A percentile compares a stretch with the other conserved stretches of the same genome.
Evolutionary conservation across 2,797 vertebrate species (phyloP).

Genomic region (Agapornis canus): DNA sequence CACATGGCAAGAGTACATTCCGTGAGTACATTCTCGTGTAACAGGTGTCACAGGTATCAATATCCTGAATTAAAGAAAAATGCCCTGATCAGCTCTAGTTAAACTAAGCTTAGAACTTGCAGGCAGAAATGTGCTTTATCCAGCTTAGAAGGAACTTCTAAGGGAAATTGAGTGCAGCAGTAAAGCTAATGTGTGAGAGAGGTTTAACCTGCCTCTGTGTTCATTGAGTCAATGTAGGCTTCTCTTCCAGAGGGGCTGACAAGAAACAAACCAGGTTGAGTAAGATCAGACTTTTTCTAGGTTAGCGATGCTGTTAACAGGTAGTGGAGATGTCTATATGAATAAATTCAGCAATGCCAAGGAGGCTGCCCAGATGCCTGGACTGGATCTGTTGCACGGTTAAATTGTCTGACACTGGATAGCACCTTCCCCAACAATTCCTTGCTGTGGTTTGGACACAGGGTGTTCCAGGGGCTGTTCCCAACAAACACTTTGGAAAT

Average conservation of each 20-base stretch:
- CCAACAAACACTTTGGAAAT: neutral
- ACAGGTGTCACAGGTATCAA: neutral
- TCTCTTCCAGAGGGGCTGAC: neutral
- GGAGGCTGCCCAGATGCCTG: neutral
- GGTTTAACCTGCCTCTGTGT: neutral
- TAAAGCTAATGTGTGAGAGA: neutral
- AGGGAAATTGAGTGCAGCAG: neutral
- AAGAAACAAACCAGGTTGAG: neutral
- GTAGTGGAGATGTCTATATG: neutral
- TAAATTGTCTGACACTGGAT: neutral
- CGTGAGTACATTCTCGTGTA: neutral
- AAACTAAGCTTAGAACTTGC: neutral
- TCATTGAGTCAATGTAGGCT: neutral
- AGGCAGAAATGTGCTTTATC: neutral
- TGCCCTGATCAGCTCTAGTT: neutral
- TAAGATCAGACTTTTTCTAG: neutral
- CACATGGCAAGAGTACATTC: neutral
- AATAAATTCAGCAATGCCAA: neutral
- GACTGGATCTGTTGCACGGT: neutral
- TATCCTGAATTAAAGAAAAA: neutral
- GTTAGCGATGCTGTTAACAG: neutral
- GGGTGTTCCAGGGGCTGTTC: neutral
- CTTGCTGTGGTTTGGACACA: accelerated
- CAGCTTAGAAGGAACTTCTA: neutral
- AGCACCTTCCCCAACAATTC: neutral